Conservation (phyloP, 2,888 invertebrate species). For the Celastrina argiolus region DNA sequence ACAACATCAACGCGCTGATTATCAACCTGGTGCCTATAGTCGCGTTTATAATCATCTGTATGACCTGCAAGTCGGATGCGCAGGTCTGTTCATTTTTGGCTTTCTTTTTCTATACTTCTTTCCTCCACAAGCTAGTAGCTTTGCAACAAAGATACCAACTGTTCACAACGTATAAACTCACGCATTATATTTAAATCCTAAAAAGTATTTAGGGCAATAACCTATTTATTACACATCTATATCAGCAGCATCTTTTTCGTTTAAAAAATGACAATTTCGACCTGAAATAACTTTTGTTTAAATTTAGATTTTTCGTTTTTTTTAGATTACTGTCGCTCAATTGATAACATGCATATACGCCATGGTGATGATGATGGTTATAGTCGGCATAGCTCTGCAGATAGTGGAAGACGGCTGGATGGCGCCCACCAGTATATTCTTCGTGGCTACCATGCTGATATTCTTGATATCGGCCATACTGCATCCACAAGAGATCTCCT, state of each 20-base stretch:
- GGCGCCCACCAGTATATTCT: constrained; percentile 91
- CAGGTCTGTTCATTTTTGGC: constrained; percentile 73
- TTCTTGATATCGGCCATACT: constrained; percentile 81
- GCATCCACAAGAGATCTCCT: constrained; percentile 87
- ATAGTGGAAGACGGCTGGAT: constrained; percentile 87
- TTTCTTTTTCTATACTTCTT: too few species aligned
- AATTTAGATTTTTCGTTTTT: constrained; percentile 32
- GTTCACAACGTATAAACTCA: too few species aligned
- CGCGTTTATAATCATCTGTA: constrained; percentile 82
- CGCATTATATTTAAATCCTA: too few species aligned
- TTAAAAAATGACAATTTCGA: too few species aligned
- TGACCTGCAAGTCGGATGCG: constrained; percentile 80
- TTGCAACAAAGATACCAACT: too few species aligned
- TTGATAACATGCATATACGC: constrained; percentile 87
- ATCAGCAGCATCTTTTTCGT: too few species aligned
- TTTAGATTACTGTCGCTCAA: constrained; percentile 84
- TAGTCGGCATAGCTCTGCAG: constrained; percentile 88
- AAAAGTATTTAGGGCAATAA: too few species aligned
- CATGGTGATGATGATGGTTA: constrained; percentile 91
- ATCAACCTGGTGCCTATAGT: constrained; percentile 83
- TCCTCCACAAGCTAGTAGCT: too few species aligned
- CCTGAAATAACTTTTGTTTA: background rate
- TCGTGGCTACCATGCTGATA: constrained; percentile 84
- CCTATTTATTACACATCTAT: too few species aligned
- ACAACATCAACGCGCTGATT: constrained; percentile 81